Evolutionary conservation across 30 jellyfish, hydroid and myxozoan species (phyloP).

Genomic region (Pelagia noctiluca): DNA sequence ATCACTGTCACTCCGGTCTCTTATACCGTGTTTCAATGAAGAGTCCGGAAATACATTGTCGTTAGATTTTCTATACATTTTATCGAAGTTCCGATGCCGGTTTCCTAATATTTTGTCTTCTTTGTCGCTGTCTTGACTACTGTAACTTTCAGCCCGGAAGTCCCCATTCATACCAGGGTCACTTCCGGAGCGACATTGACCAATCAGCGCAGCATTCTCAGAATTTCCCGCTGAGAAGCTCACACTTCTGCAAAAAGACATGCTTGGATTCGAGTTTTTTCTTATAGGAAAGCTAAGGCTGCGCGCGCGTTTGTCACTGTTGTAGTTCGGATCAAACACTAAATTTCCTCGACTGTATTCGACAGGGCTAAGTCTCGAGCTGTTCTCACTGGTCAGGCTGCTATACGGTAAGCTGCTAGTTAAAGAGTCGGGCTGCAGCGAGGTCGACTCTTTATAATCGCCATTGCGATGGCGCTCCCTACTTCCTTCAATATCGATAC

Average conservation of each 20-base stretch:
- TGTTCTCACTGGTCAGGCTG: constrained; percentile 70
- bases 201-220: constrained; percentile 15
- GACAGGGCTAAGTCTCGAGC: constrained; percentile 64
- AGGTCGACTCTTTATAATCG: constrained; percentile 8
- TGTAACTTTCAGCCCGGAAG: constrained; percentile 65
- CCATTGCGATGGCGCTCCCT: constrained; percentile 31
- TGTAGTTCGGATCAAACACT: constrained; percentile 30
- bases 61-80: constrained; percentile 9
- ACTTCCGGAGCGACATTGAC: constrained; percentile 76
- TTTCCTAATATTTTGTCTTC: constrained; percentile 10
- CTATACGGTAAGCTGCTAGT: constrained; percentile 66
- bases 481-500: constrained; percentile 49
- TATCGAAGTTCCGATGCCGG: constrained; percentile 6
- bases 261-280: constrained; percentile 27
- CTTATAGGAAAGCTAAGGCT: constrained; percentile 83
- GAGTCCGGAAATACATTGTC: constrained; percentile 24
- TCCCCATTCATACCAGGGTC: constrained; percentile 92
- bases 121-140: constrained; percentile 82
- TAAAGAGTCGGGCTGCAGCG: constrained; percentile 66
- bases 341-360: constrained; percentile 39
- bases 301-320: constrained; percentile 74
- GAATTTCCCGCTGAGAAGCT: constrained; percentile 87
- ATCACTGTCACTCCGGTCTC: constrained; percentile 82
- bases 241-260: constrained; percentile 81
- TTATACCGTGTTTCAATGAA: constrained; percentile 50